phyloP scores from a whole-genome alignment of 2,888 invertebrate species.

The Helicoverpa assulta region DNA sequence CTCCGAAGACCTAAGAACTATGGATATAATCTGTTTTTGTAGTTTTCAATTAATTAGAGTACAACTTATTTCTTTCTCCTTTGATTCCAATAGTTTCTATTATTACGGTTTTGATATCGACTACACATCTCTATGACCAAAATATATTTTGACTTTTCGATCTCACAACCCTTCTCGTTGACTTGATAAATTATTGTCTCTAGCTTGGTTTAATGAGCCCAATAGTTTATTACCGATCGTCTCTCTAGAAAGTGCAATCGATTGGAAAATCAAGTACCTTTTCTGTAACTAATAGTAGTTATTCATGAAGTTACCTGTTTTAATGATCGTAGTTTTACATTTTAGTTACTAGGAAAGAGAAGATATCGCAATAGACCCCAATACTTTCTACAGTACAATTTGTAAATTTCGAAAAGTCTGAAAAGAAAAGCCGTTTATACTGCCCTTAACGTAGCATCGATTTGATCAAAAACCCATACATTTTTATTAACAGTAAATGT shows the following conservation, averaged over 20 bases:
- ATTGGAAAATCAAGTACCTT: slow-evolving; percentile 2
- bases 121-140: neutral
- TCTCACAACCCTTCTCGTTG: neutral
- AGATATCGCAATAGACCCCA: too few relatives aligned
- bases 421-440: too few relatives aligned
- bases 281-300: too few relatives aligned
- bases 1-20: neutral
- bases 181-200: neutral
- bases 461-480: slow-evolving; percentile 9
- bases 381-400: too few relatives aligned
- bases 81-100: neutral
- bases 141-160: neutral
- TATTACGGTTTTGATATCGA: neutral
- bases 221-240: slow-evolving; percentile 1
- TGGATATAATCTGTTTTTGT: neutral
- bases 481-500: slow-evolving; percentile 11
- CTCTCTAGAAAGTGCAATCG: neutral
- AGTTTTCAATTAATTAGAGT: neutral
- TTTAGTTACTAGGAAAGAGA: too few relatives aligned
- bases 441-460: too few relatives aligned
- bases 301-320: too few relatives aligned
- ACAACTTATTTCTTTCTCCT: too few relatives aligned
- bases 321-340: too few relatives aligned
- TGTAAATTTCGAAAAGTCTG: too few relatives aligned
- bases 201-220: neutral